Evolutionary conservation across 2,113 vertebrate species (phyloP), one percentile per base, ranked within the genome.

Genomic region (Sterna hirundo): DNA sequence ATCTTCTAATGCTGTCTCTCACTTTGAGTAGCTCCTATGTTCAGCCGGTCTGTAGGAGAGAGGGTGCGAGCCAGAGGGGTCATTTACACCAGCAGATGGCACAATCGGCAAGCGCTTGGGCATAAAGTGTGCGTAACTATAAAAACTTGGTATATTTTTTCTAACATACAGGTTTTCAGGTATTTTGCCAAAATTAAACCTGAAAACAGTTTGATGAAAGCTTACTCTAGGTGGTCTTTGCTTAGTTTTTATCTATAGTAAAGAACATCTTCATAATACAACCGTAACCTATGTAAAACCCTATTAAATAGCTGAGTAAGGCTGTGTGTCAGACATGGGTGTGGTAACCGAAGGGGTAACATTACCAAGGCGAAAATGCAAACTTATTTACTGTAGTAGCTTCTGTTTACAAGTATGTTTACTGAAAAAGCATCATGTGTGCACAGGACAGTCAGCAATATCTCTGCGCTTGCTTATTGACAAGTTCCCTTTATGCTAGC

Each of bases 1-100:
- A 9, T 60, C 13, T 36, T 15, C 16, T 34, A 3, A 2, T 5
- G 44, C 46, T 16, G 25, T 17, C 22, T 17, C 54, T 21, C 25
- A 1, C 10, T 62, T 40, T 13, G 47, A 27, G 52, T 3, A 60
- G 70, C 42, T 58, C 12, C 64, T 38, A 20, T 1, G 12, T 21
- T 68, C 18, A 10, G 84, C 60, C 44, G 52, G 13, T 46, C 60
- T 29, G 4, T 5, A 9, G n/a, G 11, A 26, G 52, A 6, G 30
- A 46, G 60, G 54, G 26, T 4, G 19, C 0, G 2, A 61, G 52
- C 0, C 29, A 4, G 30, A 26, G 61, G 13, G 27, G 11, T 3
- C 11, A 25, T 69, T 58, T 27, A 44, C 65, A 82, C 94, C 86
- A 85, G 86, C 4, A 97, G 90, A 27, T 97, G 94, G 85, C 90